Evolutionary conservation across 35 echinoderm and acorn worm species (phyloP), one percentile per base, ranked within the genome.

Genomic region (Nesometra sesokonis): DNA sequence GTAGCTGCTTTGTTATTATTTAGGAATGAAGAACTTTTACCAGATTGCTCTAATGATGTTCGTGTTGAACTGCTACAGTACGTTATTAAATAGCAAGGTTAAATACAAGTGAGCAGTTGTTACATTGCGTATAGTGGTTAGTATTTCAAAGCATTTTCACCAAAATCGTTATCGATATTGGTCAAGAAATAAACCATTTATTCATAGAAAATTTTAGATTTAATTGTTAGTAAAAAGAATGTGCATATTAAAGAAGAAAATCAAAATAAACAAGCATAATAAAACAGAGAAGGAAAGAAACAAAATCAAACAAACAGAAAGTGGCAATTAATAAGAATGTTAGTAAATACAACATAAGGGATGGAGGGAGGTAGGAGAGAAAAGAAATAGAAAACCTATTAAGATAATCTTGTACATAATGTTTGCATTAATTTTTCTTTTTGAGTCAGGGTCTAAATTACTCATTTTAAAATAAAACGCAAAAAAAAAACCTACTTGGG

Each of bases 1-100:
- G 96, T 99, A 76, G 96, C 90, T 77, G 96, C 93, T 91, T 99
- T 99, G 88, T 93, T 99, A 57, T 88, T 67, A 67, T 67, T 67
- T 67, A 67, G 52, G 52, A 67, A 67, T 67, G 52, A 67, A 67
- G 52, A 67, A 67, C 52, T 67, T 67, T 67, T 67, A 67, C 52
- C 52, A 67, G 11, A 2, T 27, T 67, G 52, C 23, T 67, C 52
- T 67, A 67, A 67, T 67, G 52, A 67, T 27, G 52, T 67, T 27
- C 52, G 7, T 67, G 52, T 67, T 27, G 52, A 67, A 67, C 52
- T 67, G 52, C 52, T 67, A 67, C 52, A 67, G 11, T 19, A 19
- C 21, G 4, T 7, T 43, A 7, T 7, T 43, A 43, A 43, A 43
- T 43, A 67, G 52, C 23, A 19, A 67, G 23, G 52, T 19, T 13